Conservation (phyloP, 2,113 vertebrate species). For the Eulemur macaco region DNA sequence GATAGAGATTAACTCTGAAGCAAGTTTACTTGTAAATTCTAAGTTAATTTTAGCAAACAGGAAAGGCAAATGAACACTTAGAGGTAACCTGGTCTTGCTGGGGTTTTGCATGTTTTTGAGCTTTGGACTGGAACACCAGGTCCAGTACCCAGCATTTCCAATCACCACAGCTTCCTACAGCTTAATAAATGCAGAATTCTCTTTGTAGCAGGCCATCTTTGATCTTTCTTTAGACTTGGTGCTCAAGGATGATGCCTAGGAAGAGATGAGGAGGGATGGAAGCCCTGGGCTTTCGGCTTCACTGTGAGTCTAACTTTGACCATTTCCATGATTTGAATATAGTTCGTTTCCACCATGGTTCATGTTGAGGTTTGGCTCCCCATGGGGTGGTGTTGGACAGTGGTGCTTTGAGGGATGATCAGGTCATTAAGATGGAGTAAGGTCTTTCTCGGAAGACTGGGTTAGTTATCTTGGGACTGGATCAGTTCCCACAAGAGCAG, state of each 20-base stretch:
- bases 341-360: neutral
- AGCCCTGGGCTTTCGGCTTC: neutral
- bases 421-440: neutral
- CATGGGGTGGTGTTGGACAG: neutral
- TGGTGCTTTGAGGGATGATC: neutral
- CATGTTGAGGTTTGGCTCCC: neutral
- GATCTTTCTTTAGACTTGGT: neutral
- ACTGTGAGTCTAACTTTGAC: neutral
- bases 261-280: neutral
- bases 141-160: neutral
- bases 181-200: neutral
- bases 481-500: neutral
- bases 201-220: neutral
- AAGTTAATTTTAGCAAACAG: conserved; percentile 21
- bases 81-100: neutral
- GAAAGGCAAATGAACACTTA: conserved; percentile 17
- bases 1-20: neutral
- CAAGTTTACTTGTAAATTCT: conserved; percentile 4
- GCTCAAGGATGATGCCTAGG: neutral
- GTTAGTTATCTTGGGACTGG: too few species aligned
- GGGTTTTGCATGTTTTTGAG: neutral
- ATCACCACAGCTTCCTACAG: neutral
- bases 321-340: neutral
- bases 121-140: neutral
- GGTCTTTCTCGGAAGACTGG: neutral